Conservation (phyloP, 2,888 invertebrate genomes). For the Acleris literana region DNA sequence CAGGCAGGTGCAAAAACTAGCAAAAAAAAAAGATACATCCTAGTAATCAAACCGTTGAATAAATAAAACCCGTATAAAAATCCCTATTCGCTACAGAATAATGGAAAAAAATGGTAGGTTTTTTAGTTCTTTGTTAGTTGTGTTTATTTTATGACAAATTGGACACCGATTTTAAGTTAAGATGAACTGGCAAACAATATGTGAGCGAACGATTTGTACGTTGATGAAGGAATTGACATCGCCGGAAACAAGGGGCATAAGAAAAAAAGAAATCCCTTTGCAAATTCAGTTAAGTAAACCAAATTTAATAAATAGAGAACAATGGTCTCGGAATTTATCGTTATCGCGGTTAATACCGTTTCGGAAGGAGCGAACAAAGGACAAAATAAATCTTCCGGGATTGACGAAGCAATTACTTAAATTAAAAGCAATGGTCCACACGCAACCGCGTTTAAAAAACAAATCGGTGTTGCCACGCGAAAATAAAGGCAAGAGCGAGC, state of each 20-base stretch:
- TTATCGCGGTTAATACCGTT: conserved; percentile 29
- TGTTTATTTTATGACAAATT: too few species aligned
- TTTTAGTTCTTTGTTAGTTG: too few species aligned
- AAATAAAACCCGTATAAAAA: background rate
- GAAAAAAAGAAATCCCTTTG: too few species aligned
- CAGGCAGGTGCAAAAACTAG: conserved; percentile 6
- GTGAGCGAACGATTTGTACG: too few species aligned
- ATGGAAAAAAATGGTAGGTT: too few species aligned
- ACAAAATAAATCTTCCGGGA: conserved; percentile 54
- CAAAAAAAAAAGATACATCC: background rate
- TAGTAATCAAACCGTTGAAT: conserved; percentile 8
- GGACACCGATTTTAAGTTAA: too few species aligned
- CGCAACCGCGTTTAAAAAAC: conserved; percentile 47
- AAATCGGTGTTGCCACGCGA: conserved; percentile 36
- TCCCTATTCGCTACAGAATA: too few species aligned
- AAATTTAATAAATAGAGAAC: conserved; percentile 30
- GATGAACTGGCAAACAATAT: too few species aligned
- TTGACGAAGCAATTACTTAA: conserved; percentile 65
- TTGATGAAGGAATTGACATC: too few species aligned
- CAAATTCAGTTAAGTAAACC: too few species aligned
- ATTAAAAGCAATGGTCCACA: conserved; percentile 57
- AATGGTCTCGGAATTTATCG: conserved; percentile 34
- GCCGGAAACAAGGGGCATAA: too few species aligned
- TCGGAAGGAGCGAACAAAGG: conserved; percentile 41
- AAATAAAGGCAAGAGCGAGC: conserved; percentile 13